Base-by-base conservation (phyloP, 2,113 vertebrate species). In the Promerops cafer region DNA sequence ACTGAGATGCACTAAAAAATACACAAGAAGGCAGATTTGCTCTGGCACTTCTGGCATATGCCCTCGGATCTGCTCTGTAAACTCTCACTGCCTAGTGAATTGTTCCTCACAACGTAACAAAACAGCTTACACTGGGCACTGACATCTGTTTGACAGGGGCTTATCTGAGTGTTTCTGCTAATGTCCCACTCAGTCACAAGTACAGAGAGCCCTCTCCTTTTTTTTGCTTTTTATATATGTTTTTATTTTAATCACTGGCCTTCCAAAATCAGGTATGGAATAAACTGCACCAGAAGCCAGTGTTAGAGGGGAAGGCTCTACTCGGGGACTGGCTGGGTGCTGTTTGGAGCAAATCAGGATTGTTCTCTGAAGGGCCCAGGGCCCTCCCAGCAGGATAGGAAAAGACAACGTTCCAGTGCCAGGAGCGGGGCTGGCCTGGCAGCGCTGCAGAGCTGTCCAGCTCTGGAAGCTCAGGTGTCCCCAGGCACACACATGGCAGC, bases 401-500 rank as follows among this genome's bases (percentile, higher is more conserved):
- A 53, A 75, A 71, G 82, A 19, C 50, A 40, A 56, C 0, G 0
- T n/a, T 66, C 49, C 0, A 0, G 47, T 83, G 76, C 82, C 76
- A 75, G 91, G n/a, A 93, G 66, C 0, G 0, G 68, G 20, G 53
- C 68, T 56, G 89, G 70, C 78, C 59, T 30, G 27, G 89, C 68
- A 87, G 56, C 0, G 0, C 27, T 66, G 89, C 89, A 56, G 75
- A 83, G 68, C 93, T 93, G 64, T 81, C 89, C 87, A 69, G 81
- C 66, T 86, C 78, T 49, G 89, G 52, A 88, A 91, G 84, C 95
- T 90, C 96, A 81, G 87, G 86, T 76, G 69, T 92, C 89, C 83
- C 44, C 77, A 77, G 82, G 91, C 82, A 31, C 23, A 57, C 77
- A 75, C 78, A 30, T 59, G 63, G 91, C 78, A 85, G 75, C 54